Base-by-base conservation (phyloP, 2,797 vertebrate genomes). In the Salmo trutta region DNA sequence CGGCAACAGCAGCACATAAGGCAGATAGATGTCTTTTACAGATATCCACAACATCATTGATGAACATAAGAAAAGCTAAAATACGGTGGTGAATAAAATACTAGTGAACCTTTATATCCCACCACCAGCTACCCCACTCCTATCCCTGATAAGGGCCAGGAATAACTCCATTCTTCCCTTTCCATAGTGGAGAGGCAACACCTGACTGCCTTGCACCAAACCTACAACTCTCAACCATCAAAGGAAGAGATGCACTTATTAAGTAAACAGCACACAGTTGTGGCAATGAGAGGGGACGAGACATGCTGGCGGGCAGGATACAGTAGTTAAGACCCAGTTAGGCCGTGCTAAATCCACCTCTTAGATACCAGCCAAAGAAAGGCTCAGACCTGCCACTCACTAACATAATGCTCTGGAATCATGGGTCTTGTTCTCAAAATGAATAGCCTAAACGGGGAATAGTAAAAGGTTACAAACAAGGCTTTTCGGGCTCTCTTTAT, bases 231-330 rank as follows among this genome's bases (percentile, higher is more conserved):
- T 53, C 41, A 47, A 79, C 73, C 65, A 70, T 75, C 64, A n/a
- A 67, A 12, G 77, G 52, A 72, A 84, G 77, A 79, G 77, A 83
- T 71, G 72, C 31, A 76, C 3, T 3, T 68, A 84, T 89, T 88
- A 90, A 85, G 82, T 79, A 85, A 81, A 80, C 75, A 74, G 71
- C 29, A 73, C n/a, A 80, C 47, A 84, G 85, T 56, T 79, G 74
- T 81, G 77, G 82, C 75, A 85, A 79, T 78, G 78, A 77, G 75
- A 75, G 82, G 79, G 81, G 56, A 77, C 14, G 21, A 62, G 21
- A 24, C 67, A 81, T 76, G 15, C 75, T 81, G 83, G 75, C 33
- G 64, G 75, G 64, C 17, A 77, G 54, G 74, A 76, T 70, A 76
- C 80, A 78, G 76, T 77, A 86, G 80, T 71, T 31, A 85, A 90